phyloP scores from a whole-genome alignment of 2,113 vertebrate genomes.

The Chascanopsetta lugubris region DNA sequence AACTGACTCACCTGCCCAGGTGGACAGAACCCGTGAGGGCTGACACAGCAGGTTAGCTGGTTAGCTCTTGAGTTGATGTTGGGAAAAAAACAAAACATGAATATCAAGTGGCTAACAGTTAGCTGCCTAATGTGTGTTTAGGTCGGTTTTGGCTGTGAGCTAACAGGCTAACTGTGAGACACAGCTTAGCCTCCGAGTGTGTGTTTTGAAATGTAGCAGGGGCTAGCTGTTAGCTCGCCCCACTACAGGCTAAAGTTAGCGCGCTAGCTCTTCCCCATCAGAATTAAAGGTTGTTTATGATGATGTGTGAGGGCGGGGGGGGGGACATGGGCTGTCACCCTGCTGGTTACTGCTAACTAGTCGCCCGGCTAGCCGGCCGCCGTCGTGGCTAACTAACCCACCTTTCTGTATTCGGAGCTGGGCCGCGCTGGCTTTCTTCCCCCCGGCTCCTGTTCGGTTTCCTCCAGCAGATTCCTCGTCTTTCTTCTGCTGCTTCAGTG shows the following conservation, averaged over 20 bases:
- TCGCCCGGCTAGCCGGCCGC: background rate
- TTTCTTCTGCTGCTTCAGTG: conserved; percentile 98
- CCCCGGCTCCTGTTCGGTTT: conserved; percentile 87
- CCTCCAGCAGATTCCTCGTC: conserved; percentile 97
- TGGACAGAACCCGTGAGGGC: background rate
- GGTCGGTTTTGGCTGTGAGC: background rate
- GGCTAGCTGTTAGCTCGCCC: conserved; percentile 1
- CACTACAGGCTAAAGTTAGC: conserved; percentile 34
- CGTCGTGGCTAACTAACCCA: conserved; percentile 48
- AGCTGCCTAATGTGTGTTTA: background rate
- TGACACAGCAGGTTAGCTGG: conserved; percentile 32
- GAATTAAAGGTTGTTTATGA: background rate
- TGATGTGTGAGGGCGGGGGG: no score
- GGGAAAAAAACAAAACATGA: background rate
- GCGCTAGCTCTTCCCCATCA: conserved; percentile 24
- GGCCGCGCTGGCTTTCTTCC: conserved; percentile 94
- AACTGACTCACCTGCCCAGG: background rate
- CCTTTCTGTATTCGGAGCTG: conserved; percentile 97
- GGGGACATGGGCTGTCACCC: no score
- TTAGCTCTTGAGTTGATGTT: background rate
- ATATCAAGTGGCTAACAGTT: background rate
- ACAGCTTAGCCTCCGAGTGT: conserved; percentile 4
- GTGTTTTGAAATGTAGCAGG: conserved; percentile 51
- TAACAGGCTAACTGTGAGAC: conserved; percentile 19
- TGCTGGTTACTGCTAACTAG: background rate